Percentiles rank a stretch among this genome's conserved stretches.
These are phyloP conservation scores for Catharus ustulatus DNA, from an alignment of 2,797 vertebrate species.

Conservation along the genomic window DNA sequence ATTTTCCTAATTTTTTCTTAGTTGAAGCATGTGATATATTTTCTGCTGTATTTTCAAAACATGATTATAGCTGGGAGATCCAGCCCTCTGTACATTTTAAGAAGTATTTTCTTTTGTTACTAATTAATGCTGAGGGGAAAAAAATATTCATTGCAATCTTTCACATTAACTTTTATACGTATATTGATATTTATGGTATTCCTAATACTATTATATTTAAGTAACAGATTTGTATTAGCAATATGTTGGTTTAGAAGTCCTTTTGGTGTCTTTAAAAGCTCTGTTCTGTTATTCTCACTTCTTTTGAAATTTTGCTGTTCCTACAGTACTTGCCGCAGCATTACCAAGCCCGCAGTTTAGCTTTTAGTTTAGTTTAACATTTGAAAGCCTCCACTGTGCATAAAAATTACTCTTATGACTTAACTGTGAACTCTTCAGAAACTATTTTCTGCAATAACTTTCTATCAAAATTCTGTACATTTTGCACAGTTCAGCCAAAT, in stretches of 20 bases:
- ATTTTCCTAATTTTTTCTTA: background rate
- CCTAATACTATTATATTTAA: background rate
- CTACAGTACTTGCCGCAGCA: background rate
- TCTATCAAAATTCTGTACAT: background rate
- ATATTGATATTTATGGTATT: background rate
- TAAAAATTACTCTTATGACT: background rate
- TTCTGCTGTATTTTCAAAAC: background rate
- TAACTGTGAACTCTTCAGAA: background rate
- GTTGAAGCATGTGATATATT: background rate
- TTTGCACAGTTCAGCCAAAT: background rate
- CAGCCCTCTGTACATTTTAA: background rate
- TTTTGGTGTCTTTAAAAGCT: background rate
- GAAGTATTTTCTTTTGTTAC: background rate
- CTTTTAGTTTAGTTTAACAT: background rate
- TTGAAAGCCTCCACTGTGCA: background rate
- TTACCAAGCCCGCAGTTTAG: background rate
- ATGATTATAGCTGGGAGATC: background rate
- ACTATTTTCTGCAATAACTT: background rate
- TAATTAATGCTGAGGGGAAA: background rate
- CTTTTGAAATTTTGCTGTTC: background rate
- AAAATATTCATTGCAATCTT: background rate
- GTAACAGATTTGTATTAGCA: background rate
- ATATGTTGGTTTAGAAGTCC: background rate
- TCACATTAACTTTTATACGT: background rate
- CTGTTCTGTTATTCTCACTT: background rate